Conservation (phyloP, 2,113 vertebrate species). For the Semnornis frantzii region DNA sequence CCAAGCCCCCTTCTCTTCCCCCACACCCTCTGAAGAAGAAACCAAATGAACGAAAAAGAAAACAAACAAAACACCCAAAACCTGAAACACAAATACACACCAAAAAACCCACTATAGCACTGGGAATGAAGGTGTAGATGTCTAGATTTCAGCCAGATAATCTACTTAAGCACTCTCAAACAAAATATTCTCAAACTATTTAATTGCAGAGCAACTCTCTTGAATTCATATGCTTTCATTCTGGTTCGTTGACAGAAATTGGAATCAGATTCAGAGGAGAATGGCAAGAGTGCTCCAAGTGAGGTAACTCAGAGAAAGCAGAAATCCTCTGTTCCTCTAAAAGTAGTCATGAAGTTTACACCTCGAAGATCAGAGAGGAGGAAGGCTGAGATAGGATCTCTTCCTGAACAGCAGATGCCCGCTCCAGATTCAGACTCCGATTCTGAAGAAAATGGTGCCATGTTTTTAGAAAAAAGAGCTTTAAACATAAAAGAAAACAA, state of each 20-base stretch:
- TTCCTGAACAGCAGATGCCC: conserved; percentile 30
- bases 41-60: too few relatives aligned
- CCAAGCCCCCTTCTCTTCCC: fast-evolving
- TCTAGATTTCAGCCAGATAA: neutral
- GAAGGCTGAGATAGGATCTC: conserved; percentile 59
- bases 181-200: neutral
- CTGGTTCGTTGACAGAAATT: conserved; percentile 64
- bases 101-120: neutral
- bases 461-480: conserved; percentile 91
- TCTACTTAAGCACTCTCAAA: neutral
- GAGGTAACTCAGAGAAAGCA: conserved; percentile 53
- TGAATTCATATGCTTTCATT: neutral
- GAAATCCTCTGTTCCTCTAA: conserved; percentile 68
- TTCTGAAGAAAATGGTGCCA: conserved; percentile 77
- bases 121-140: neutral
- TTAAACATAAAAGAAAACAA: conserved; percentile 98
- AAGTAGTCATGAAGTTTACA: conserved; percentile 89
- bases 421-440: conserved; percentile 62
- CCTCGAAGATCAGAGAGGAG: conserved; percentile 61
- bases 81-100: too few relatives aligned
- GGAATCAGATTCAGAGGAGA: conserved; percentile 37
- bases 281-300: neutral
- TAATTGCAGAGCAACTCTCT: neutral
- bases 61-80: too few relatives aligned
- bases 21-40: too few relatives aligned